phyloP scores from a whole-genome alignment of 2,888 invertebrate genomes.

The Alsophila aescularia region DNA sequence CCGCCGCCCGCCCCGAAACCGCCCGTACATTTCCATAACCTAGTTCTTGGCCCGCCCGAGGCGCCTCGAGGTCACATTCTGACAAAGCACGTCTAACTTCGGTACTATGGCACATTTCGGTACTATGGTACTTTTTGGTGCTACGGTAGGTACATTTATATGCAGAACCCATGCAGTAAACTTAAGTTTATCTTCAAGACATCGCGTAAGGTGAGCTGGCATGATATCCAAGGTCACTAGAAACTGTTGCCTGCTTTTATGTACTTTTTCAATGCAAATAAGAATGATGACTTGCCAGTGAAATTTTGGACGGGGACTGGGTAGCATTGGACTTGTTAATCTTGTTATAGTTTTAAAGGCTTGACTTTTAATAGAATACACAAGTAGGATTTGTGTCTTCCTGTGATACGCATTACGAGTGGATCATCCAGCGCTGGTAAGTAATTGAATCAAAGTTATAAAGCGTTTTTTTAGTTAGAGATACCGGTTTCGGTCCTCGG shows the following conservation, averaged over 20 bases:
- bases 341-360: neutral
- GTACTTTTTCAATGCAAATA: conserved; percentile 1
- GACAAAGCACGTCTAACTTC: conserved; percentile 41
- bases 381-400: no score
- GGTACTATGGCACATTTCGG: conserved; percentile 35
- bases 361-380: no score
- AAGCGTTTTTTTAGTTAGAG: no score
- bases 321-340: neutral
- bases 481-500: no score
- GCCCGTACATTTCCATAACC: conserved; percentile 38
- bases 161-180: conserved; percentile 50
- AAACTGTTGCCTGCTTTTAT: conserved; percentile 4
- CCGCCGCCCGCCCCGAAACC: conserved; percentile 2
- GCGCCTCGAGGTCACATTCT: conserved; percentile 41
- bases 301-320: neutral
- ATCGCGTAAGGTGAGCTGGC: conserved; percentile 28
- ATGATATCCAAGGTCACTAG: conserved; percentile 29
- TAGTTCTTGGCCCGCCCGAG: conserved; percentile 33
- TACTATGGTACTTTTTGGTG: neutral
- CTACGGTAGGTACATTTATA: conserved; percentile 34
- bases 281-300: neutral
- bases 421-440: no score
- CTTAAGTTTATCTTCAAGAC: conserved; percentile 43
- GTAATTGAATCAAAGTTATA: no score
- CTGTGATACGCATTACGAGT: no score